Conservation (phyloP, 64 coral and sea anemone genomes). For the Anthopleura sola region DNA sequence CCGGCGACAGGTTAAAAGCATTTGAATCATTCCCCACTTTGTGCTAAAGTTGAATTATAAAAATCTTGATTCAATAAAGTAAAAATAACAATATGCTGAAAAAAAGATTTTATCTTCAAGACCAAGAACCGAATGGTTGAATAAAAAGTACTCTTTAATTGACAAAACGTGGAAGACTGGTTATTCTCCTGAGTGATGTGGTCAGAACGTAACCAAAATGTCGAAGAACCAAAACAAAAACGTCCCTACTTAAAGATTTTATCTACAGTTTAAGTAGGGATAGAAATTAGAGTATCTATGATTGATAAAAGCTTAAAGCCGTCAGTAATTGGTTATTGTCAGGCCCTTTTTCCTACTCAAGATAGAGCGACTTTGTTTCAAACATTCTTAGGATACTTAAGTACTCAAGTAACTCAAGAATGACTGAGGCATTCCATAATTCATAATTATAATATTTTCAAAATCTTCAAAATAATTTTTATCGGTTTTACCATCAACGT, state of each 20-base stretch:
- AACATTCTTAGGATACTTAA: not conserved
- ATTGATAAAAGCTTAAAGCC: no score
- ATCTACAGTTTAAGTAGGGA: not conserved
- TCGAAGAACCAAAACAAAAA: not conserved
- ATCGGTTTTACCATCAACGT: not conserved
- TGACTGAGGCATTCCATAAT: not conserved
- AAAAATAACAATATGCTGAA: not conserved
- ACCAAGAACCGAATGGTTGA: not conserved
- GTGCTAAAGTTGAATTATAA: not conserved
- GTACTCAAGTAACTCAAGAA: not conserved
- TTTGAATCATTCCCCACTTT: not conserved
- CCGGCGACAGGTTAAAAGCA: not conserved
- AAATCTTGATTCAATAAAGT: not conserved
- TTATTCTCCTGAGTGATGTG: not conserved
- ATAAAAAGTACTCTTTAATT: not conserved
- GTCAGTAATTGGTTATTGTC: not conserved
- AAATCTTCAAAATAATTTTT: not conserved
- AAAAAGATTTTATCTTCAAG: slow-evolving; percentile 1
- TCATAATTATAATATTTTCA: not conserved
- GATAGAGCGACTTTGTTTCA: not conserved
- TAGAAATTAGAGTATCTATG: not conserved
- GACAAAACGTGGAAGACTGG: not conserved
- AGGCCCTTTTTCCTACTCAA: not conserved
- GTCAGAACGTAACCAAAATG: not conserved
- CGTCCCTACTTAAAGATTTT: not conserved